A percentile compares a stretch with the other conserved stretches of the same genome.
These are phyloP conservation scores for Micrasema minimum DNA, from an alignment of 1,140 invertebrate genomes.

Conservation along the genomic window DNA sequence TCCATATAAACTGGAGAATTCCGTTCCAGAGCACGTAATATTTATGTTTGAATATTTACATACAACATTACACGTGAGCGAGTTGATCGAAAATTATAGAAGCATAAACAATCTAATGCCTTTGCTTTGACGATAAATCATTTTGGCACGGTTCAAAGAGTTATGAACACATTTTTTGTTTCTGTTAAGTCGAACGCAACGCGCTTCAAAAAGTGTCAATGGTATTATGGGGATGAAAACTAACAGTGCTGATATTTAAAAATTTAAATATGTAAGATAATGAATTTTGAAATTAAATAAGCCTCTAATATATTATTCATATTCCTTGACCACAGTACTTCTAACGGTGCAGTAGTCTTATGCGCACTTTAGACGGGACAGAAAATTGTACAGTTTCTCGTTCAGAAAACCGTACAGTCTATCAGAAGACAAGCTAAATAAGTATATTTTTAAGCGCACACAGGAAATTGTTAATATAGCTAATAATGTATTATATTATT, in stretches of 20 bases:
- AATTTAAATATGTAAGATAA: background rate
- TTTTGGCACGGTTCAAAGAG: conserved; percentile 15
- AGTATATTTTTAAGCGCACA: no score
- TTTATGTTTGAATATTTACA: conserved; percentile 12
- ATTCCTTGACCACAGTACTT: background rate
- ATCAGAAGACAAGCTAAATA: background rate
- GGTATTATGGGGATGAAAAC: no score
- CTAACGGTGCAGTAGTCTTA: background rate
- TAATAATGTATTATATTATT: background rate
- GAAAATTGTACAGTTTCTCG: no score
- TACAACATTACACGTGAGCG: conserved; percentile 15
- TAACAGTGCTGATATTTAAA: no score
- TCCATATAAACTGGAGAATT: background rate
- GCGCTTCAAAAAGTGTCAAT: background rate
- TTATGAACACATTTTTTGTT: conserved; percentile 14
- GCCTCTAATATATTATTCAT: background rate
- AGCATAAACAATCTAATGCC: conserved; percentile 1
- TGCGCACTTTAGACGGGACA: no score
- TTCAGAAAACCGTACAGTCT: background rate
- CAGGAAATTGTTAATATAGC: no score
- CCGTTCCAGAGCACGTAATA: background rate
- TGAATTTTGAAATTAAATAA: background rate
- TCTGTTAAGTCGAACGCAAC: background rate
- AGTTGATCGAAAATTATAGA: conserved; percentile 7
- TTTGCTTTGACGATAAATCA: conserved; percentile 26